Percentiles rank a stretch among this genome's conserved stretches.
These are phyloP conservation scores for Arctia plantaginis DNA, from an alignment of 2,888 invertebrate species.

Conservation along the genomic window DNA sequence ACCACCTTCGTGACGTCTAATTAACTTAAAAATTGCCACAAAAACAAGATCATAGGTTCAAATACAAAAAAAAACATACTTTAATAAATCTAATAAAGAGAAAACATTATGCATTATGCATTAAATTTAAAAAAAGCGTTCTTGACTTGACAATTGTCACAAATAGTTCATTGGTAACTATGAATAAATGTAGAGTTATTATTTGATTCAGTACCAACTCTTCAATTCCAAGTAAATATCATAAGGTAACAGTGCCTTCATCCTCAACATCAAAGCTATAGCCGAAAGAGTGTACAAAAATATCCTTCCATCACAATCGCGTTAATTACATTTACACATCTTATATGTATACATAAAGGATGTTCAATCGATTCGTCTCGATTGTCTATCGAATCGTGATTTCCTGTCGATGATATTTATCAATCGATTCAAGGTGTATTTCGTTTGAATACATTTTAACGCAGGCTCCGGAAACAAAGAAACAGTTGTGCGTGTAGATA, in stretches of 20 bases:
- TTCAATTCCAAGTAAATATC: not conserved
- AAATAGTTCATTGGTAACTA: not conserved
- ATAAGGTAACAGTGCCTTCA: conserved; percentile 9
- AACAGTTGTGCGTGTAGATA: conserved; percentile 9
- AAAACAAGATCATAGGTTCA: no score
- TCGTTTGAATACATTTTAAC: conserved; percentile 53
- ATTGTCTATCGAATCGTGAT: conserved; percentile 68
- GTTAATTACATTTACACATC: conserved; percentile 58
- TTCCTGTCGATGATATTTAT: conserved; percentile 63
- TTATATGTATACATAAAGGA: conserved; percentile 59
- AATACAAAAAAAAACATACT: no score
- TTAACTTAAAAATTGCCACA: no score
- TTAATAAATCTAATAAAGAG: no score
- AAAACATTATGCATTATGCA: no score
- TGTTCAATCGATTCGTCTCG: conserved; percentile 68
- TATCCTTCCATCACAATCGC: conserved; percentile 55
- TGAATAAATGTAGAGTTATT: not conserved
- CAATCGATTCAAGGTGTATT: conserved; percentile 57
- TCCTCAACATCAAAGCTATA: conserved; percentile 38
- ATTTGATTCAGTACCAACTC: not conserved
- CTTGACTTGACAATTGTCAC: no score
- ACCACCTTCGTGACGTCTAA: no score
- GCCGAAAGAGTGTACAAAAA: conserved; percentile 40
- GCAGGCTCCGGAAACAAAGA: conserved; percentile 52
- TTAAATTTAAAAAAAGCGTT: no score